phyloP scores from a whole-genome alignment of 2,113 vertebrate species.

The Lonchura striata region DNA sequence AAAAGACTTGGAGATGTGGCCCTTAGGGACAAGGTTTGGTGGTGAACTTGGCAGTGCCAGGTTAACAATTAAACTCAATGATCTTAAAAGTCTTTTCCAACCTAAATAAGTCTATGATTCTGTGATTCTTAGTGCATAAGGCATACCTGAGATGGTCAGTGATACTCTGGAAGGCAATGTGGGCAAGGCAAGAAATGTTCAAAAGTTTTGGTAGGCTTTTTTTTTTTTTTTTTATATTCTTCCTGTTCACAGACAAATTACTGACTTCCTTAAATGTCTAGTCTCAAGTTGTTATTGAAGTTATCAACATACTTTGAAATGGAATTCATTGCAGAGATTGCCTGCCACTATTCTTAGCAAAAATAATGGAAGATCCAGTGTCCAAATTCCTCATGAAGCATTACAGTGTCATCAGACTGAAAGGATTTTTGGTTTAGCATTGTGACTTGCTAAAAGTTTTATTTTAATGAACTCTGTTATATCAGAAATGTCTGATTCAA shows the following conservation, averaged over 20 bases:
- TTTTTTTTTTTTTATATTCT: not conserved
- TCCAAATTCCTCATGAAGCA: not conserved
- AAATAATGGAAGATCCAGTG: not conserved
- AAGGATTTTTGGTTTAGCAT: not conserved
- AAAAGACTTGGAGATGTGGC: not conserved
- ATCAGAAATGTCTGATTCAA: conserved; percentile 6
- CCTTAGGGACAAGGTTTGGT: not conserved
- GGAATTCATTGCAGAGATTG: not conserved
- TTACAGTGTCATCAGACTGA: not conserved
- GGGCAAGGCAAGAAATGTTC: not conserved
- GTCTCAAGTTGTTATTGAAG: not conserved
- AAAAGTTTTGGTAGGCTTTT: not conserved
- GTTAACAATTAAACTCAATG: not conserved
- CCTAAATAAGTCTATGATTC: not conserved
- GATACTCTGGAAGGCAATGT: not conserved
- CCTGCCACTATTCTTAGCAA: not conserved
- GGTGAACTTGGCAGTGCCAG: not conserved
- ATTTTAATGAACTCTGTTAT: not conserved
- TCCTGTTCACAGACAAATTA: not conserved
- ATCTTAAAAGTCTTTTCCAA: not conserved
- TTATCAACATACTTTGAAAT: not conserved
- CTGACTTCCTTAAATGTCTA: not conserved
- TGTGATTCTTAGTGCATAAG: not conserved
- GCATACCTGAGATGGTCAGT: not conserved
- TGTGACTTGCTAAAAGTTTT: not conserved